Evolutionary conservation across 2,797 vertebrate genomes (phyloP), one percentile per base, ranked within the genome.

Genomic region (Antrozous pallidus): DNA sequence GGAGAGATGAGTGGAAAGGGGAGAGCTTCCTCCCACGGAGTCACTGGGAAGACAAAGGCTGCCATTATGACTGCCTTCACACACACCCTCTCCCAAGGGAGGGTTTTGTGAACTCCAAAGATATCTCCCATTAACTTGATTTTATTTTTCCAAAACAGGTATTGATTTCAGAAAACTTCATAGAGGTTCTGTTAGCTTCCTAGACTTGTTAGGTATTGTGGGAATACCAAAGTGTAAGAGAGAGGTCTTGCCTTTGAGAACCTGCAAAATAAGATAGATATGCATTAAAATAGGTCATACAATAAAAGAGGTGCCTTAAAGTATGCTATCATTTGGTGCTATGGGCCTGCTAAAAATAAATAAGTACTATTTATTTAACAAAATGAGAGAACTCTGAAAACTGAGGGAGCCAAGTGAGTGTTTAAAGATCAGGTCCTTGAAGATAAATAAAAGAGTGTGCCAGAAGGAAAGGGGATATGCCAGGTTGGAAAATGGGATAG

Each of bases 71-170:
- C 36, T 65, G 49, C 18, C 49, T 88, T 88, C 58, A 73, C 42
- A 85, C 79, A 85, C 8, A 38, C 13, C 33, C 42, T 40, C 63
- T 38, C 65, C 67, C n/a, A 33, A 79, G 40, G 67, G 47, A 90
- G 28, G 33, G 36, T 45, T 94, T 51, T 81, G 22, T 79, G 69
- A 82, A 88, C 38, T 51, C 49, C 33, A 81, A 80, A 80, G 40
- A 67, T 38, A 83, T 8, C 67, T 61, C 49, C 69, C 26, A 0
- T 86, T 58, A 47, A 78, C 40, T 49, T 77, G 22, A 36, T 73
- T 92, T 78, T 73, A n/a, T 90, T 81, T 90, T 74, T 69, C 77
- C 78, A 69, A 90, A 93, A 93, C 81, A 78, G 61, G 47, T 51
- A 90, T 14, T 58, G 31, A 82, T 92, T 74, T 16, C 31, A 91